phyloP scores from a whole-genome alignment of 2,113 vertebrate species.

The Prunella himalayana region DNA sequence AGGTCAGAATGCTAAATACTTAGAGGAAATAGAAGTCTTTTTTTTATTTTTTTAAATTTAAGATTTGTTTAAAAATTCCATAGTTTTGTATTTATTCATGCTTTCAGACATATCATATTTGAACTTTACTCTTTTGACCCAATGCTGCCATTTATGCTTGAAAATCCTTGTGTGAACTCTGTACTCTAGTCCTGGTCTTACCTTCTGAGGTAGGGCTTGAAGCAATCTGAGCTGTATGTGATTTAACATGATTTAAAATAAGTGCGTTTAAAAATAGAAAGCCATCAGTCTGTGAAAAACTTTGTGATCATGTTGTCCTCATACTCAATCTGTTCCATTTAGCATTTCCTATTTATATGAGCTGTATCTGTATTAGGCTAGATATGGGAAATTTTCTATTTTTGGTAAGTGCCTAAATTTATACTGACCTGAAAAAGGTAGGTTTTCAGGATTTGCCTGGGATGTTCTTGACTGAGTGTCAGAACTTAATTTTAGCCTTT shows the following conservation, averaged over 20 bases:
- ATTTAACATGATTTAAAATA: not conserved
- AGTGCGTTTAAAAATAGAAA: not conserved
- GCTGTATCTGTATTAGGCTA: not conserved
- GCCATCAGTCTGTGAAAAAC: not conserved
- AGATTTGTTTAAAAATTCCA: not conserved
- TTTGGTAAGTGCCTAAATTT: not conserved
- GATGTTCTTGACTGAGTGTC: not conserved
- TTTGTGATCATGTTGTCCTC: not conserved
- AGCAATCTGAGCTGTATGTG: too few relatives aligned
- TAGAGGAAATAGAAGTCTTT: not conserved
- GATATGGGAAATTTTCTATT: not conserved
- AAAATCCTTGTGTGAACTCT: not conserved
- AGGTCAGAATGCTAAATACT: not conserved
- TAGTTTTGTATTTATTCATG: not conserved
- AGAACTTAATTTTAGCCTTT: not conserved
- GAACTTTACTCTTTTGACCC: not conserved
- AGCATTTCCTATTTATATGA: not conserved
- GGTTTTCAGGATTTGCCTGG: not conserved
- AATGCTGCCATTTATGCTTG: not conserved
- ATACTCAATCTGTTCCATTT: not conserved
- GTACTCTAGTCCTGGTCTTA: not conserved
- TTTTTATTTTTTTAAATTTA: not conserved
- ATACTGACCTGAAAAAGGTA: not conserved
- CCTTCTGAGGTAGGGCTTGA: too few relatives aligned
- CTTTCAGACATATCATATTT: not conserved